Evolutionary conservation across 2,113 vertebrate genomes (phyloP).

Genomic region (Phyllostomus hastatus): DNA sequence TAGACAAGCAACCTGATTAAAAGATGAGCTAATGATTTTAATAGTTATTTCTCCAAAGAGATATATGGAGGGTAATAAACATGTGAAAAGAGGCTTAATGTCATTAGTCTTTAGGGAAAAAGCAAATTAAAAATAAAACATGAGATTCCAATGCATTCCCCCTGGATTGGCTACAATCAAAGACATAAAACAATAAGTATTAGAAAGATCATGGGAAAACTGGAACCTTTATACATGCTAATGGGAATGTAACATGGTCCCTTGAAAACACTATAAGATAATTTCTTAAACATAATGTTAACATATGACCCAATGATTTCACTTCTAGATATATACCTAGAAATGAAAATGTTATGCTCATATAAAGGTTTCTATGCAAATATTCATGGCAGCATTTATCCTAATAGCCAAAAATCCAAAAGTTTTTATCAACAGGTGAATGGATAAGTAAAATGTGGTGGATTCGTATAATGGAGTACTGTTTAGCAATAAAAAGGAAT

Average conservation of each 20-base stretch:
- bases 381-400: background rate
- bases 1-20: background rate
- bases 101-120: background rate
- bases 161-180: background rate
- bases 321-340: background rate
- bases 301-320: background rate
- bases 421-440: background rate
- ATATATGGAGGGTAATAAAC: background rate
- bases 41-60: background rate
- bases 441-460: background rate
- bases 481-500: background rate
- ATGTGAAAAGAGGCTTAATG: background rate
- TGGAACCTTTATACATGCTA: background rate
- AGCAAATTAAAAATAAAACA: background rate
- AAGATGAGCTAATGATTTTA: background rate
- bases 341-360: background rate
- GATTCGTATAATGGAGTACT: background rate
- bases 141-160: background rate
- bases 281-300: background rate
- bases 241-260: background rate
- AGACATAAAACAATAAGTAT: background rate
- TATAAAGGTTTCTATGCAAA: background rate
- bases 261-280: background rate
- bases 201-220: background rate
- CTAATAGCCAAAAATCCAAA: background rate